Percentiles rank a stretch among this genome's conserved stretches.
phyloP scores from a whole-genome alignment of 1,140 invertebrate genomes.

The Chrysoperla carnea region DNA sequence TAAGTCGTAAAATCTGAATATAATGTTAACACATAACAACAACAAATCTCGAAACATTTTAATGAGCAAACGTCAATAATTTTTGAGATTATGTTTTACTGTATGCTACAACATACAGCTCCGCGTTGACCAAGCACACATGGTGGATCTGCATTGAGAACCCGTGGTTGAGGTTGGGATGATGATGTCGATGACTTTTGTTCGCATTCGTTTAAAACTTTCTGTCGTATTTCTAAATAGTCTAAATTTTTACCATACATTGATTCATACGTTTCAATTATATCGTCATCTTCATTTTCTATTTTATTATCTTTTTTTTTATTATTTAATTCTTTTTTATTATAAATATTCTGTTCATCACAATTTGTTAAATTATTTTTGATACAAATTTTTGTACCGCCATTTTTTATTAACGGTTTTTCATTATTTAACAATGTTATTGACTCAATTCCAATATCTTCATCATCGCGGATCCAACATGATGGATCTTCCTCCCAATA shows the following conservation, averaged over 20 bases:
- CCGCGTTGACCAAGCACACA: too few relatives aligned
- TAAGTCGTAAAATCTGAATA: too few relatives aligned
- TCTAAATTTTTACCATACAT: conserved; percentile 18
- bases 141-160: too few relatives aligned
- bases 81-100: too few relatives aligned
- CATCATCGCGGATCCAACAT: not conserved
- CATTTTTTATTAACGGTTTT: not conserved
- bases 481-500: conserved; percentile 12
- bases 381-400: conserved; percentile 4
- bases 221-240: conserved; percentile 12
- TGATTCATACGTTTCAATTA: conserved; percentile 16
- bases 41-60: too few relatives aligned
- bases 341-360: not conserved
- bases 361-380: not conserved
- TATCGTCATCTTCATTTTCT: conserved; percentile 9
- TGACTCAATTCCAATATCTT: not conserved
- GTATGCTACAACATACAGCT: too few relatives aligned
- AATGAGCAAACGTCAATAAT: too few relatives aligned
- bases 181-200: not conserved
- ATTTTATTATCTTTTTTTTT: not conserved
- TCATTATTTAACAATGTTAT: not conserved
- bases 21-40: too few relatives aligned
- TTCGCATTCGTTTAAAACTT: conserved; percentile 8
- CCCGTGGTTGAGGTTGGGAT: too few relatives aligned
- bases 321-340: not conserved